Base-by-base conservation (phyloP, 1,140 invertebrate species). In the Drosophila quadrilineata region DNA sequence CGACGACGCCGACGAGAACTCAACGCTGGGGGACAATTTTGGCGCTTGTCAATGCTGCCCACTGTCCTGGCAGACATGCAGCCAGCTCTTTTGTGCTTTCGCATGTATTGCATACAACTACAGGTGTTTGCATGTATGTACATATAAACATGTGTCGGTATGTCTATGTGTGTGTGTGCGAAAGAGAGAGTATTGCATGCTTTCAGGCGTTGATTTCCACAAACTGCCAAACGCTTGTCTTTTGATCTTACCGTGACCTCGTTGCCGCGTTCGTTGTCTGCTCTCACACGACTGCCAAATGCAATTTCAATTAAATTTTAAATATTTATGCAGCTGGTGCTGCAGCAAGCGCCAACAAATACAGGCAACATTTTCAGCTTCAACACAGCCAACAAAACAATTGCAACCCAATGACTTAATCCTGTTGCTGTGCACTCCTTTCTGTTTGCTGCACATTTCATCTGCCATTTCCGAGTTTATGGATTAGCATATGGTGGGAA, bases 221-320 rank as follows among this genome's bases (percentile, higher is more conserved):
- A 84, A n/a, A 70, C 70, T 85, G 77, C 73, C 77, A 85, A 84
- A 85, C 54, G 80, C 71, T 86, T 85, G 75, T 85, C 80, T 72
- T 86, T 80, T 86, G 79, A 85, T 85, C 74, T 86, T 60, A 53
- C 41, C 57, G 48, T 58, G 54, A 33, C 53, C 59, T 45, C 65
- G 59, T 52, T 53, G 65, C 14, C 49, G 12, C 16, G 41, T 33
- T 16, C 12, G 6, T 10, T 16, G 33, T 35, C 33, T 35, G 22
- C 16, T 6, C 14, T 14, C n/a, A n/a, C 28, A 28, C 48, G 22
- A 21, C 28, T 28, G n/a, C 17, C 74, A 79, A 77, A 79, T 64
- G 70, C 77, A 85, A 85, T 85, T 85, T 85, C 79, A 85, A 85
- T 85, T 85, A 85, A 85, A 85, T 86, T 85, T 85, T 85, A 85